Evolutionary conservation across 2,797 vertebrate genomes (phyloP), one percentile per base, ranked within the genome.

Genomic region (Macroramphosus scolopax): DNA sequence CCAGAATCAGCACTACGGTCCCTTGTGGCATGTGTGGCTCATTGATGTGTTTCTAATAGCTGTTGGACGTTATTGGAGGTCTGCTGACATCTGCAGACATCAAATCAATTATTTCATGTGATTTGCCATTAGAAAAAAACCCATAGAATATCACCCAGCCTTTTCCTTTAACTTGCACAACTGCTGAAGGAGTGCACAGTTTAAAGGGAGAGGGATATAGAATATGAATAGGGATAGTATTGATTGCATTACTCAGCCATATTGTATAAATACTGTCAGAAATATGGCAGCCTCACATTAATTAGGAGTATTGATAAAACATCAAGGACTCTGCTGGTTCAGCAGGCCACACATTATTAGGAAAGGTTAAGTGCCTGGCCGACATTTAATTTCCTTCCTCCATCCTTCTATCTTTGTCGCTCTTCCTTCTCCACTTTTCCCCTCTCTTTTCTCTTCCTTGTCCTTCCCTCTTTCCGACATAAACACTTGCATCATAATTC

Each of bases 271-370:
- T 74, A 72, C 75, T 77, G 73, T 84, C 80, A 77, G 64, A 84
- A 83, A 76, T 77, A 70, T 79, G 77, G 77, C 77, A 76, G 75
- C 63, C 42, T 58, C 75, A 72, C 77, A 80, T 83, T 87, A 85
- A 88, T 90, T 87, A 83, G 69, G 54, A 77, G 52, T 87, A 87
- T 85, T 80, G 85, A 86, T 86, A 63, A 86, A 82, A 82, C 80
- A 75, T 86, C 79, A 75, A 61, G 59, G 52, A 62, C 51, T 81
- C 45, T 83, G 84, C 84, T 84, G 80, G 81, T 84, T 90, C 84
- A 87, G 86, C 87, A 87, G 74, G 70, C 74, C 67, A 65, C 74
- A 77, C 72, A 69, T 84, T 84, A 84, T 85, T 73, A 85, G 78
- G 68, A 87, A 88, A 89, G 86, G 87, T 89, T 85, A 87, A 85